Conservation (phyloP, 2,888 invertebrate genomes). For the Sphaerophoria taeniata region DNA sequence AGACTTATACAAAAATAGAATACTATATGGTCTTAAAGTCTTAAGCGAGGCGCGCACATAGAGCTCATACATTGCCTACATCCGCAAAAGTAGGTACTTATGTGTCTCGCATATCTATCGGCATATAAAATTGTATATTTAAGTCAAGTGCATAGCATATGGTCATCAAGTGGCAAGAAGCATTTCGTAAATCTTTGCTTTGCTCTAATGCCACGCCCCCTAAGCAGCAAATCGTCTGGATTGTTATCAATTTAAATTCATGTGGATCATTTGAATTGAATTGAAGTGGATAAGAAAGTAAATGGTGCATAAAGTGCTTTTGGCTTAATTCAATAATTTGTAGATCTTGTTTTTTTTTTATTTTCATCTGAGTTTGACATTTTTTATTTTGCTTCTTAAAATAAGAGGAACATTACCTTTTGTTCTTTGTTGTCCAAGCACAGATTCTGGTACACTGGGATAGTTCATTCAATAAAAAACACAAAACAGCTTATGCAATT, state of each 20-base stretch:
- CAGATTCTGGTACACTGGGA: too few species aligned
- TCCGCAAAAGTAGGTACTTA: slow-evolving; percentile 40
- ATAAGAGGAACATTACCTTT: too few species aligned
- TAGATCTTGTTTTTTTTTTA: background rate
- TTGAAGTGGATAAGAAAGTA: slow-evolving; percentile 54
- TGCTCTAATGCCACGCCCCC: slow-evolving; percentile 17
- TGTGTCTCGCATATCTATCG: background rate
- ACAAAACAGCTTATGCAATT: too few species aligned
- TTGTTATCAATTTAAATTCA: slow-evolving; percentile 65
- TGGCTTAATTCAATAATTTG: slow-evolving; percentile 56
- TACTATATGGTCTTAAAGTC: slow-evolving; percentile 10
- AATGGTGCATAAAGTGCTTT: slow-evolving; percentile 54
- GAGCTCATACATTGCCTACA: slow-evolving; percentile 63
- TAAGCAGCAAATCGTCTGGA: slow-evolving; percentile 21
- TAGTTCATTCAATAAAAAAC: too few species aligned
- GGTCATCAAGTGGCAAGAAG: slow-evolving; percentile 32
- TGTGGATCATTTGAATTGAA: slow-evolving; percentile 45
- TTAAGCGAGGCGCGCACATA: slow-evolving; percentile 28
- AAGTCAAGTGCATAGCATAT: slow-evolving; percentile 54
- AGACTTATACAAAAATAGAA: background rate
- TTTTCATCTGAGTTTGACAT: too few species aligned
- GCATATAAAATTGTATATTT: slow-evolving; percentile 28
- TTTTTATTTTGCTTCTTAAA: too few species aligned
- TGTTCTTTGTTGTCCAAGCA: too few species aligned
- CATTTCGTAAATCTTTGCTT: background rate